Evolutionary conservation across 2,888 invertebrate genomes (phyloP).

Genomic region (Agelastica alni): DNA sequence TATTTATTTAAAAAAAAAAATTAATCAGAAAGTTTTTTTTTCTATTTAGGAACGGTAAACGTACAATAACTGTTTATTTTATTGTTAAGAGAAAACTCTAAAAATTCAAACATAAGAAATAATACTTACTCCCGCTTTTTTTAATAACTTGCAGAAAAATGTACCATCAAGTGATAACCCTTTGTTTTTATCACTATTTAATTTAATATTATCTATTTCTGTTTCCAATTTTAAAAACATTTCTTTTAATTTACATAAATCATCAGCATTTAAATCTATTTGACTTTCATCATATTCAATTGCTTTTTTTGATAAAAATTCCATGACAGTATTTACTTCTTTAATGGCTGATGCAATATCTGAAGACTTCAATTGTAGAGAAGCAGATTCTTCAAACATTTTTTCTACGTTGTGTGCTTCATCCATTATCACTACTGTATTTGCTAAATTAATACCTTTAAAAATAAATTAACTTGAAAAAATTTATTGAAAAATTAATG

Average conservation of each 20-base stretch:
- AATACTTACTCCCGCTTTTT: conserved; percentile 64
- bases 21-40: no score
- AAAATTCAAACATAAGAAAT: no score
- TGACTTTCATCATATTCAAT: conserved; percentile 57
- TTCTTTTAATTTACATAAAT: conserved; percentile 77
- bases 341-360: conserved; percentile 90
- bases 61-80: no score
- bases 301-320: conserved; percentile 52
- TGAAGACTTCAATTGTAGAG: conserved; percentile 78
- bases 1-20: no score
- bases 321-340: conserved; percentile 83
- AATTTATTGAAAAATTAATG: no score
- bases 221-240: conserved; percentile 61
- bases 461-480: no score
- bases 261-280: conserved; percentile 82
- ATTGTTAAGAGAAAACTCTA: no score
- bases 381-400: conserved; percentile 91
- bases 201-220: conserved; percentile 57
- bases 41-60: no score
- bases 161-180: conserved; percentile 75
- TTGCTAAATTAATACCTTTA: conserved; percentile 64
- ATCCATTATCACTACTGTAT: conserved; percentile 89
- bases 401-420: conserved; percentile 98
- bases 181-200: conserved; percentile 58
- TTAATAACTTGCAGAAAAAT: conserved; percentile 76